These are phyloP conservation scores for Exocentrus adspersus DNA, from an alignment of 2,888 invertebrate species.

Conservation along the genomic window DNA sequence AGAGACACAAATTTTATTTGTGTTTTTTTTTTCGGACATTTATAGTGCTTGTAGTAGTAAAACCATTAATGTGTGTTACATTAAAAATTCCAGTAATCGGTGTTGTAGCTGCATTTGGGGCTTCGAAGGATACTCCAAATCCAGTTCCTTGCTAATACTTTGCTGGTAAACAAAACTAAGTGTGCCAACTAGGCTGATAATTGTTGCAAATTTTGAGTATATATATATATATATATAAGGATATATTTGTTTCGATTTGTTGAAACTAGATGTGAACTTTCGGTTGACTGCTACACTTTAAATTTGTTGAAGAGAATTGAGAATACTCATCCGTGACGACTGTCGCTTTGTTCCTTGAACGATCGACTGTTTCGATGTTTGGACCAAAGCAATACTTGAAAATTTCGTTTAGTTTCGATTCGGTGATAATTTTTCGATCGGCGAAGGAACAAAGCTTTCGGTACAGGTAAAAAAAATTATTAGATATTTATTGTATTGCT, in stretches of 20 bases:
- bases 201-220: conserved; percentile 19
- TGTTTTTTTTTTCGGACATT: conserved; percentile 28
- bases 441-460: conserved; percentile 39
- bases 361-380: conserved; percentile 35
- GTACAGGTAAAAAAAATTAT: conserved; percentile 40
- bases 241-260: conserved; percentile 23
- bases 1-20: conserved; percentile 28
- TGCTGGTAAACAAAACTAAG: conserved; percentile 12
- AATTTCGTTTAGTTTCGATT: conserved; percentile 14
- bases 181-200: conserved; percentile 30
- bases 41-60: conserved; percentile 24
- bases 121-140: no score
- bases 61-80: not conserved
- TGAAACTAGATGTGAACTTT: conserved; percentile 13
- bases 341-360: conserved; percentile 4
- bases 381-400: conserved; percentile 47
- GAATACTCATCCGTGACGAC: conserved; percentile 42
- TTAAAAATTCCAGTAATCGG: not conserved
- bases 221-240: no score
- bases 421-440: conserved; percentile 25
- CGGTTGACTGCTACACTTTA: conserved; percentile 40
- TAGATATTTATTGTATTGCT: conserved; percentile 46
- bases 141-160: not conserved
- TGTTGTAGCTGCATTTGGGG: no score
- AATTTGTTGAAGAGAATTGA: conserved; percentile 25